These are phyloP conservation scores for Pygocentrus nattereri DNA, from an alignment of 2,797 vertebrate genomes.

Conservation along the genomic window DNA sequence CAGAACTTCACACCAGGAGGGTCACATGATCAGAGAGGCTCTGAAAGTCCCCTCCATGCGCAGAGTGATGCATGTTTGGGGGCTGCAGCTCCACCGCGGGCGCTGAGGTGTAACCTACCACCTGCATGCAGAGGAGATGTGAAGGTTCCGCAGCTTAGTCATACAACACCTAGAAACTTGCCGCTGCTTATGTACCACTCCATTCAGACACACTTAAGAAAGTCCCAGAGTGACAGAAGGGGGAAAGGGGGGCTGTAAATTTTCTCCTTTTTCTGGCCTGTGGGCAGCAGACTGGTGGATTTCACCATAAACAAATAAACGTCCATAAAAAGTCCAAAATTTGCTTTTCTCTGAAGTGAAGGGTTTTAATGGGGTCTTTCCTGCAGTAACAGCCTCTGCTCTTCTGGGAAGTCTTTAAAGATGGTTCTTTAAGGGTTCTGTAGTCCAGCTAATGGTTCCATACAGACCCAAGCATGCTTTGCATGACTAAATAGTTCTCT, in stretches of 20 bases:
- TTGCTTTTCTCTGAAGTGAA: not conserved
- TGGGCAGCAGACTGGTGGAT: too few relatives aligned
- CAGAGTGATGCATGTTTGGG: not conserved
- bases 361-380: not conserved
- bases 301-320: too few relatives aligned
- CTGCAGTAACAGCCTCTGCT: not conserved
- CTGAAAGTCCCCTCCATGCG: not conserved
- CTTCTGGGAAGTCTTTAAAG: too few relatives aligned
- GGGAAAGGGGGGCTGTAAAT: not conserved
- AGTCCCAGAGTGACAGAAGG: not conserved
- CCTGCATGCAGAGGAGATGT: slow-evolving; percentile 28
- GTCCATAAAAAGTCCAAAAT: too few relatives aligned
- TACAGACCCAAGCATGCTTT: too few relatives aligned
- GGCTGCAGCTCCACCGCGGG: slow-evolving; percentile 10
- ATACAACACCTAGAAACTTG: not conserved
- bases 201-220: not conserved
- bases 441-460: too few relatives aligned
- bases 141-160: slow-evolving; percentile 10
- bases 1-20: not conserved
- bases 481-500: too few relatives aligned
- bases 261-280: not conserved
- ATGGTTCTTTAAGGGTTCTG: too few relatives aligned
- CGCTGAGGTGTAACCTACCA: slow-evolving; percentile 38
- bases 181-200: not conserved
- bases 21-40: slow-evolving; percentile 22